A percentile compares a stretch with the other conserved stretches of the same genome.
Conservation (phyloP, 2,113 vertebrate genomes). For the Cyprinus carpio region DNA sequence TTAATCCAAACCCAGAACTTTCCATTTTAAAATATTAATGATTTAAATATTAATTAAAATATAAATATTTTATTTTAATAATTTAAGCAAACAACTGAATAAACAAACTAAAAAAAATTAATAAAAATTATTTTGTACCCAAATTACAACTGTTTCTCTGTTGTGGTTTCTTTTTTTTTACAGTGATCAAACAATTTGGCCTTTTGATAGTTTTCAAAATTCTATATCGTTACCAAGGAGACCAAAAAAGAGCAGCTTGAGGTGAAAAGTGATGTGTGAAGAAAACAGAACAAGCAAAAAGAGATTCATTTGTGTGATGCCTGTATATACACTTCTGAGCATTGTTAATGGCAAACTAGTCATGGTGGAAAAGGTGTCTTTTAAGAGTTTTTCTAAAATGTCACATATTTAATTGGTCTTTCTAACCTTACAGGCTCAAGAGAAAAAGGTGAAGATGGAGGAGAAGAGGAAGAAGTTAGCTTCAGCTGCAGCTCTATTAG, state of each 20-base stretch:
- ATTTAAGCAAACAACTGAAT: too few relatives aligned
- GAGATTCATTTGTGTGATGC: not conserved
- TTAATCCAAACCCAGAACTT: too few relatives aligned
- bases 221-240: not conserved
- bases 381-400: not conserved
- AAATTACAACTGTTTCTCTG: not conserved
- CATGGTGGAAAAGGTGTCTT: not conserved
- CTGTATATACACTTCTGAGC: not conserved
- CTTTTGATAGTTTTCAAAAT: not conserved
- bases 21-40: too few relatives aligned
- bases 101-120: too few relatives aligned
- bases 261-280: slow-evolving; percentile 11
- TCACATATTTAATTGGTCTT: not conserved
- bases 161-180: too few relatives aligned
- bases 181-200: too few relatives aligned
- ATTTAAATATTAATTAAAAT: too few relatives aligned
- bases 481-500: slow-evolving; percentile 80
- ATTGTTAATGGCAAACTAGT: not conserved
- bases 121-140: not conserved
- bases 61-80: too few relatives aligned
- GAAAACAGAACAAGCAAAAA: not conserved
- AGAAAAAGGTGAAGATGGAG: slow-evolving; percentile 84
- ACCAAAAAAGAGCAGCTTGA: not conserved
- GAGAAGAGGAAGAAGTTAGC: slow-evolving; percentile 85
- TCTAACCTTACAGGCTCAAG: slow-evolving; percentile 75